Conservation (phyloP, 2,113 vertebrate genomes). For the Andinoacara biseriatus region DNA sequence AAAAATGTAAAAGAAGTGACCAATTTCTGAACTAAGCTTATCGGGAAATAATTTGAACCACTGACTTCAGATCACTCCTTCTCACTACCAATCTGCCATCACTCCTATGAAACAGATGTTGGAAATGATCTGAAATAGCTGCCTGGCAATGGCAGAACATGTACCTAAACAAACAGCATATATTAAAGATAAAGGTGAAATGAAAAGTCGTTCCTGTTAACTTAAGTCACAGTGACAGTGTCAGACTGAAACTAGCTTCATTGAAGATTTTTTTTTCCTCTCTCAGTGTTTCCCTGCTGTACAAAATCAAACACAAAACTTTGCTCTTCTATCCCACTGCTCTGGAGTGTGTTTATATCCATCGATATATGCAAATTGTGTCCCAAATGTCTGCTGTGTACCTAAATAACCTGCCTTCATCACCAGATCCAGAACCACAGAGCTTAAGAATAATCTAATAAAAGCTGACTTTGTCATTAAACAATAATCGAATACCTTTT, state of each 20-base stretch:
- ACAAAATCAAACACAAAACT: neutral
- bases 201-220: neutral
- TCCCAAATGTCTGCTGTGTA: slow-evolving; percentile 10
- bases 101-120: neutral
- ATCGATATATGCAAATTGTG: slow-evolving; percentile 25
- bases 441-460: slow-evolving; percentile 44
- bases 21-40: slow-evolving; percentile 41
- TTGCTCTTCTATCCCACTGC: neutral
- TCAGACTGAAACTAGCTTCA: neutral
- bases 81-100: slow-evolving; percentile 22
- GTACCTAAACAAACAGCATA: neutral
- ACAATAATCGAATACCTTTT: slow-evolving; percentile 64
- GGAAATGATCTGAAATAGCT: neutral
- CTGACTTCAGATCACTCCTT: neutral
- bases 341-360: neutral
- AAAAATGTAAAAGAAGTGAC: slow-evolving; percentile 34
- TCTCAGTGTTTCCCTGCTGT: neutral
- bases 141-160: neutral
- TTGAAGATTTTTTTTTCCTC: neutral
- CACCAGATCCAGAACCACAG: neutral
- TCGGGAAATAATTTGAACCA: slow-evolving; percentile 10
- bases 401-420: slow-evolving; percentile 36
- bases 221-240: neutral
- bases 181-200: slow-evolving; percentile 18
- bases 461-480: slow-evolving; percentile 57